phyloP scores from a whole-genome alignment of 2,797 vertebrate species.

The Argentina silus region DNA sequence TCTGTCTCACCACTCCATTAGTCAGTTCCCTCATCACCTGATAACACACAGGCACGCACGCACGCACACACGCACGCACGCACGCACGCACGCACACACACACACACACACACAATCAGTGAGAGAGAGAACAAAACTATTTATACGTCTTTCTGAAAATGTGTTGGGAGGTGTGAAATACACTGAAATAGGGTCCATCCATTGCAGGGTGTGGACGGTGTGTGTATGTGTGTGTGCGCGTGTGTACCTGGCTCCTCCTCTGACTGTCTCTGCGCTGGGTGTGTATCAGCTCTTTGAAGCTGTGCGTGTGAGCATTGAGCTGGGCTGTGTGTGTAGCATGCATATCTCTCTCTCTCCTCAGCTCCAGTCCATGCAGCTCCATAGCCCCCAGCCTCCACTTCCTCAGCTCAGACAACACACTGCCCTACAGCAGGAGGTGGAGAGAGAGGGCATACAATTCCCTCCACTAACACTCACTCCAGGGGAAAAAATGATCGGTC shows the following conservation, averaged over 20 bases:
- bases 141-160: not conserved
- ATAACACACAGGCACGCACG: too few species aligned
- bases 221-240: not conserved
- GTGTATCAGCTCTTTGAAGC: not conserved
- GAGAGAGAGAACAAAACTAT: not conserved
- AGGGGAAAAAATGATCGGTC: not conserved
- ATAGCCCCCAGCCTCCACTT: not conserved
- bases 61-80: not conserved
- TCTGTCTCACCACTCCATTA: not conserved
- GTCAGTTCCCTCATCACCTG: not conserved
- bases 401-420: not conserved
- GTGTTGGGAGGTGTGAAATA: too few species aligned
- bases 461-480: not conserved
- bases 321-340: not conserved
- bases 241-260: slow-evolving; percentile 4
- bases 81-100: not conserved
- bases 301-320: not conserved
- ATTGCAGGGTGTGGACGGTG: not conserved
- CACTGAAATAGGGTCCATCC: too few species aligned
- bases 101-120: not conserved
- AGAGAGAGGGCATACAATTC: not conserved
- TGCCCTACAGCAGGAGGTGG: not conserved
- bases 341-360: not conserved
- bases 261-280: not conserved
- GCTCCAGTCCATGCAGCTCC: not conserved